Conservation (phyloP, 2,888 invertebrate genomes). For the Drosophila anomelani region DNA sequence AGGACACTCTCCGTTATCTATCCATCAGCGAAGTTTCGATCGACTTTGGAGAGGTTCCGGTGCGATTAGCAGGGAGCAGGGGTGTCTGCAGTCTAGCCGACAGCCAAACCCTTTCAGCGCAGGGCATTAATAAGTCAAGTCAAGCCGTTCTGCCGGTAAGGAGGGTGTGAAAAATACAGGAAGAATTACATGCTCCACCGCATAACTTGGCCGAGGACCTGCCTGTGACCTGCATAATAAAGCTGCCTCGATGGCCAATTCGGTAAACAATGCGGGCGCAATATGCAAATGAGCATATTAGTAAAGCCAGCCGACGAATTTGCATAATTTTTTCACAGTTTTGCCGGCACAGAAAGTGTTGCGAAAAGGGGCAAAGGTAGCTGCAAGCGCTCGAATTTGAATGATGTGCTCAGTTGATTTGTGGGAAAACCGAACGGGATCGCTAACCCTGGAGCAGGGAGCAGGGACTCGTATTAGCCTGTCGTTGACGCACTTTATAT, state of each 20-base stretch:
- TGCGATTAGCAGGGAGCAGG: slow-evolving; percentile 21
- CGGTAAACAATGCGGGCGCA: slow-evolving; percentile 71
- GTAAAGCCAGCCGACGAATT: slow-evolving; percentile 60
- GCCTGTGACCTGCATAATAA: slow-evolving; percentile 71
- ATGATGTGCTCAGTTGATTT: slow-evolving; percentile 63
- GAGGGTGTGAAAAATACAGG: slow-evolving; percentile 43
- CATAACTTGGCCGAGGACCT: slow-evolving; percentile 51
- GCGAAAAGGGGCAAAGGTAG: slow-evolving; percentile 37
- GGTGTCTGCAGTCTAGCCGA: slow-evolving; percentile 10
- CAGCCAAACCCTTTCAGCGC: slow-evolving; percentile 57
- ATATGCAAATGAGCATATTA: slow-evolving; percentile 75
- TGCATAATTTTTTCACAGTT: slow-evolving; percentile 66
- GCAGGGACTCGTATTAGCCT: slow-evolving; percentile 56
- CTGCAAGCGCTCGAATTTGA: slow-evolving; percentile 42
- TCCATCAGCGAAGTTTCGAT: slow-evolving; percentile 24
- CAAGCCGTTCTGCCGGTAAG: slow-evolving; percentile 32
- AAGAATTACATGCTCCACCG: slow-evolving; percentile 64
- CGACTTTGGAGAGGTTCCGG: slow-evolving; percentile 28
- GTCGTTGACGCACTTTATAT: slow-evolving; percentile 58
- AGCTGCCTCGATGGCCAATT: slow-evolving; percentile 45
- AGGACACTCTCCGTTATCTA: slow-evolving; percentile 20
- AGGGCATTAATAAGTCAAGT: slow-evolving; percentile 72
- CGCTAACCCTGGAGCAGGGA: neutral
- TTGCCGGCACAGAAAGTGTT: slow-evolving; percentile 51
- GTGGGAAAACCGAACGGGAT: slow-evolving; percentile 23